Percentiles rank a stretch among this genome's conserved stretches.
These are phyloP conservation scores for Myotis myotis DNA, from an alignment of 2,797 vertebrate genomes.

Conservation along the genomic window DNA sequence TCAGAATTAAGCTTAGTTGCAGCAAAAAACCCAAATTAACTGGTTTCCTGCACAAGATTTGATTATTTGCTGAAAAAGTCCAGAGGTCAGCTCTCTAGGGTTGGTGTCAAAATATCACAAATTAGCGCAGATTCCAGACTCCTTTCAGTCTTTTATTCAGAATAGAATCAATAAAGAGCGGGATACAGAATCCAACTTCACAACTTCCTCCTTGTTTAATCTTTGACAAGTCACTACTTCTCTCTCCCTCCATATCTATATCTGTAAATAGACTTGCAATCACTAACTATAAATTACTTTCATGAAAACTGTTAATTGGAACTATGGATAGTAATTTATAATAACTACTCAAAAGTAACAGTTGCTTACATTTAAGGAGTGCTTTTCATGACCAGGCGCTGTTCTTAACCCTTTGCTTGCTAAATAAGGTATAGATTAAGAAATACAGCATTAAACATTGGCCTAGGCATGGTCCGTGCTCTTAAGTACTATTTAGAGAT, in stretches of 20 bases:
- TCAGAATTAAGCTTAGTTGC: conserved; percentile 19
- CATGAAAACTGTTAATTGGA: conserved; percentile 60
- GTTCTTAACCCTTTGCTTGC: conserved; percentile 1
- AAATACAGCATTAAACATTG: background rate
- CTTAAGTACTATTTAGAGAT: background rate
- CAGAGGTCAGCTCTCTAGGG: background rate
- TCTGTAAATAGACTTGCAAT: conserved; percentile 54
- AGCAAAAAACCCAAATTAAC: background rate
- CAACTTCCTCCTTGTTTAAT: background rate
- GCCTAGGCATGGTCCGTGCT: background rate
- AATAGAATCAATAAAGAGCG: background rate
- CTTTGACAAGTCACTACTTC: conserved; percentile 2
- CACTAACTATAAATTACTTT: conserved; percentile 50
- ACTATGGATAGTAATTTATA: conserved; percentile 43
- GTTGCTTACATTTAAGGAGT: conserved; percentile 33
- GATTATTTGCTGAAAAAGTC: background rate
- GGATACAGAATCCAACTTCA: background rate
- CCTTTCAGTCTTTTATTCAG: background rate
- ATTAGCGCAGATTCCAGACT: background rate
- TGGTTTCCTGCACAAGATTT: background rate
- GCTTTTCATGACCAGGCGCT: background rate
- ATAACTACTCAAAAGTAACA: conserved; percentile 47
- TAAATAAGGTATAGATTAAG: background rate
- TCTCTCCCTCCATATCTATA: conserved; percentile 28
- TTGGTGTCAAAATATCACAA: background rate